phyloP scores from a whole-genome alignment of 2,797 vertebrate species.

The Scarus forsteni region DNA sequence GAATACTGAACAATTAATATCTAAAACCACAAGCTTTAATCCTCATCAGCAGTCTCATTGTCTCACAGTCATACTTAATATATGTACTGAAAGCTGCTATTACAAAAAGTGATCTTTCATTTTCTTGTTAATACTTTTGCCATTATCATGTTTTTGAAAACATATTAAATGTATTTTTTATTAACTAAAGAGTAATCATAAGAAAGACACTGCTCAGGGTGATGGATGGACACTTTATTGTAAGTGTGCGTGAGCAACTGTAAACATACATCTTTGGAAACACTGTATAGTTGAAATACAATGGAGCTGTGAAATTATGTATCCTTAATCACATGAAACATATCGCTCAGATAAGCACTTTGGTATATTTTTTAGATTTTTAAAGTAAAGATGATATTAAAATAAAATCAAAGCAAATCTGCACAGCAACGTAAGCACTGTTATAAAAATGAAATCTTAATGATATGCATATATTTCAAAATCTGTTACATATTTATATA shows the following conservation, averaged over 20 bases:
- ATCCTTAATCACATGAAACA: slow-evolving; percentile 9
- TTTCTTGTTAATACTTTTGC: too few relatives aligned
- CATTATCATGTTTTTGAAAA: too few relatives aligned
- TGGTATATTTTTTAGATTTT: slow-evolving; percentile 19
- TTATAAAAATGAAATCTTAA: slow-evolving; percentile 15
- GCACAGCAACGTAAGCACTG: slow-evolving; percentile 8
- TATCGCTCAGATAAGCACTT: slow-evolving; percentile 23
- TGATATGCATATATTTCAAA: slow-evolving; percentile 9
- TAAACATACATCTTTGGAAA: slow-evolving; percentile 43
- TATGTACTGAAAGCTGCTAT: too few relatives aligned
- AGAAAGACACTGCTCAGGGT: not conserved
- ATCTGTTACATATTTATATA: slow-evolving; percentile 12
- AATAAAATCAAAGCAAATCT: slow-evolving; percentile 25
- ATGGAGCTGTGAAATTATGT: not conserved
- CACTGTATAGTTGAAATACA: slow-evolving; percentile 16
- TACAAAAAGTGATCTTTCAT: too few relatives aligned
- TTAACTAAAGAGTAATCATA: too few relatives aligned
- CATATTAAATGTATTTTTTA: too few relatives aligned
- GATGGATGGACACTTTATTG: slow-evolving; percentile 56
- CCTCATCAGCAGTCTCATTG: too few relatives aligned
- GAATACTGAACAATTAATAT: too few relatives aligned
- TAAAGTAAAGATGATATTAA: slow-evolving; percentile 13
- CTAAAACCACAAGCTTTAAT: too few relatives aligned
- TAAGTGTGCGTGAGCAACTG: slow-evolving; percentile 15
- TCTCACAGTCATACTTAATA: too few relatives aligned